Conservation (phyloP, 2,113 vertebrate genomes). For the Labeo rohita region DNA sequence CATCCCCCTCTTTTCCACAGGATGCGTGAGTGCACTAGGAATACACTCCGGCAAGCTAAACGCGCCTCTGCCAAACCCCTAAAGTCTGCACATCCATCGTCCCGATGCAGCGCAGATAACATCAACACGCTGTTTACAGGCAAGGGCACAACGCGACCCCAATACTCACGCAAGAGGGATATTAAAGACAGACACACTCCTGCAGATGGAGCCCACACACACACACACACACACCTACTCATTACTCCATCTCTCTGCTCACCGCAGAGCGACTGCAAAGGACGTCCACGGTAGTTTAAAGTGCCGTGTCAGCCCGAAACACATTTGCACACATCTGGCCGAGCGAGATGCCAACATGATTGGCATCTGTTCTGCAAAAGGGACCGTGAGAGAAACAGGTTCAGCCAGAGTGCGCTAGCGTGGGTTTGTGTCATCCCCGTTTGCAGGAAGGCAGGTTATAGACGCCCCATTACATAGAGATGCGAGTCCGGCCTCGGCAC, state of each 20-base stretch:
- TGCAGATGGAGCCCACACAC: conserved; percentile 39
- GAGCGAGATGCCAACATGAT: conserved; percentile 44
- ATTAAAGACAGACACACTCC: conserved; percentile 51
- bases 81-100: conserved; percentile 41
- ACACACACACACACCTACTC: conserved; percentile 31
- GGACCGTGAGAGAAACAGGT: conserved; percentile 53
- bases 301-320: conserved; percentile 41
- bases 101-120: conserved; percentile 36
- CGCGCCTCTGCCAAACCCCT: conserved; percentile 39
- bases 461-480: conserved; percentile 41
- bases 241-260: conserved; percentile 36
- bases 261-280: conserved; percentile 41
- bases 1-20: conserved; percentile 27
- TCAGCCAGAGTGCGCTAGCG: conserved; percentile 56
- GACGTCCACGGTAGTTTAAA: conserved; percentile 44
- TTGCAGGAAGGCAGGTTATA: conserved; percentile 22
- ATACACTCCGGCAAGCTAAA: conserved; percentile 42
- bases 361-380: conserved; percentile 49
- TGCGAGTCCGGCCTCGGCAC: conserved; percentile 21
- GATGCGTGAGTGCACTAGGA: conserved; percentile 39
- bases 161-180: conserved; percentile 49
- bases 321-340: conserved; percentile 49
- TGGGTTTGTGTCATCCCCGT: conserved; percentile 36
- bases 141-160: conserved; percentile 26
- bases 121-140: conserved; percentile 48